phyloP scores from a whole-genome alignment of 2,888 invertebrate genomes.

The Drosophila pseudotakahashii region DNA sequence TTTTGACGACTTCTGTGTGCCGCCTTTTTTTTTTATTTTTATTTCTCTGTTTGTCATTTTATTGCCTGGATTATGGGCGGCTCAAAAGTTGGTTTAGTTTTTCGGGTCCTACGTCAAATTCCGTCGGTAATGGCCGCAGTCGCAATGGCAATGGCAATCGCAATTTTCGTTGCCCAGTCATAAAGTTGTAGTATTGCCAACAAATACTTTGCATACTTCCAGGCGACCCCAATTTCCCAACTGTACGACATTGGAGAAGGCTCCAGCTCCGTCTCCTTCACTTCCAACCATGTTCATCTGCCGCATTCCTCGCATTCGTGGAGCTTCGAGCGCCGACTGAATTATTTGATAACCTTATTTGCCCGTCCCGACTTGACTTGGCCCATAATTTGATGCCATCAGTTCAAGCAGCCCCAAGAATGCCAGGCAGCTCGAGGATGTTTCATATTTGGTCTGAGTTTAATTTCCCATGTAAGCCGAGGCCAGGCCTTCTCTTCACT shows the following conservation, averaged over 20 bases:
- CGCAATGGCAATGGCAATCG: constrained; percentile 4
- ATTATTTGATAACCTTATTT: constrained; percentile 57
- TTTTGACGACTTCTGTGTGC: constrained; percentile 27
- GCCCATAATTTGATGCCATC: constrained; percentile 66
- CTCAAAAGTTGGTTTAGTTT: constrained; percentile 46
- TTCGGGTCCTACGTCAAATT: constrained; percentile 4
- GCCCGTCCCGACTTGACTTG: constrained; percentile 25
- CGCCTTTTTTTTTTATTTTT: constrained; percentile 16
- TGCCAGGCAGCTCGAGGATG: constrained; percentile 63
- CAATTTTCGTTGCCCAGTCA: constrained; percentile 8
- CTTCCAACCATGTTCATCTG: constrained; percentile 13
- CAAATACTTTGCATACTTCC: constrained; percentile 39
- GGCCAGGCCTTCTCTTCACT: constrained; percentile 16
- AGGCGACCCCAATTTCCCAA: constrained; percentile 19
- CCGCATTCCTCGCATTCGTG: constrained; percentile 51
- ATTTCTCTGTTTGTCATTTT: constrained; percentile 28
- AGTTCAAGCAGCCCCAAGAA: constrained; percentile 46
- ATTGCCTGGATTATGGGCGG: constrained; percentile 41
- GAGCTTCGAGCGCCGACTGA: constrained; percentile 14
- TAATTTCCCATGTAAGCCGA: constrained; percentile 63
- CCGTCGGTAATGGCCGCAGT: constrained; percentile 26
- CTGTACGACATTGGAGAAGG: no score
- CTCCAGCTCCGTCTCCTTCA: no score
- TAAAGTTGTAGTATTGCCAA: constrained; percentile 27
- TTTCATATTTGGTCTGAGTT: constrained; percentile 58